Percentiles rank a stretch among this genome's conserved stretches.
Conservation (phyloP, 2,113 vertebrate species). For the Spea multiplicata region DNA sequence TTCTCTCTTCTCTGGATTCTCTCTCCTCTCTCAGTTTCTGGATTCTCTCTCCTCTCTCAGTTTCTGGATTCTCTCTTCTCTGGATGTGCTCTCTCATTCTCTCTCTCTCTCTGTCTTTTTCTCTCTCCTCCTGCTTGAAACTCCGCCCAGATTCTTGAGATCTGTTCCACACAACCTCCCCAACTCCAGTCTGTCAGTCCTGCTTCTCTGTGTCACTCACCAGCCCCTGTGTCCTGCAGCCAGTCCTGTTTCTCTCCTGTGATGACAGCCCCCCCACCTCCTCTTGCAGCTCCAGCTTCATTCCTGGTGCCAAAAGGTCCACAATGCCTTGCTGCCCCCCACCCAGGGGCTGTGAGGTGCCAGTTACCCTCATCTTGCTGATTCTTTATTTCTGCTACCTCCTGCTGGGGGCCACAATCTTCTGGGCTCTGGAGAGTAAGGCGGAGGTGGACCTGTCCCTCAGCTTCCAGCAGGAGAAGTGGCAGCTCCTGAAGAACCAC, state of each 20-base stretch:
- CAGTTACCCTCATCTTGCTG: conserved; percentile 67
- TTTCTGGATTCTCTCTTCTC: too few species aligned
- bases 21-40: too few species aligned
- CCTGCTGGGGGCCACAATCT: conserved; percentile 73
- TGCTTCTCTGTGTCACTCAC: not conserved
- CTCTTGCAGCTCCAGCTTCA: not conserved
- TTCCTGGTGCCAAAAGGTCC: not conserved
- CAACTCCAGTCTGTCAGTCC: not conserved
- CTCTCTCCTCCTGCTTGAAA: not conserved
- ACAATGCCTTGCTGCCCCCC: not conserved
- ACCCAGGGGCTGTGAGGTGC: conserved; percentile 44
- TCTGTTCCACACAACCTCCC: not conserved
- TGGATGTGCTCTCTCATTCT: not conserved
- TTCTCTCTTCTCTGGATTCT: too few species aligned
- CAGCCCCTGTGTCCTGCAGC: not conserved
- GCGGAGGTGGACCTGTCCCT: conserved; percentile 49
- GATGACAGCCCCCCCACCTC: not conserved
- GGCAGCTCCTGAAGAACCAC: conserved; percentile 62
- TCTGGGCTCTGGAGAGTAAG: conserved; percentile 77
- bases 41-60: too few species aligned
- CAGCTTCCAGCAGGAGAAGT: conserved; percentile 54
- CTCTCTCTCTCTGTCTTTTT: not conserved
- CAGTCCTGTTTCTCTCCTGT: not conserved
- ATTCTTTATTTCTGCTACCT: conserved; percentile 71
- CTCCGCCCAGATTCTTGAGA: too few species aligned